Evolutionary conservation across 2,797 vertebrate genomes (phyloP), one percentile per base, ranked within the genome.

Genomic region (Percopsis omiscomaycus): DNA sequence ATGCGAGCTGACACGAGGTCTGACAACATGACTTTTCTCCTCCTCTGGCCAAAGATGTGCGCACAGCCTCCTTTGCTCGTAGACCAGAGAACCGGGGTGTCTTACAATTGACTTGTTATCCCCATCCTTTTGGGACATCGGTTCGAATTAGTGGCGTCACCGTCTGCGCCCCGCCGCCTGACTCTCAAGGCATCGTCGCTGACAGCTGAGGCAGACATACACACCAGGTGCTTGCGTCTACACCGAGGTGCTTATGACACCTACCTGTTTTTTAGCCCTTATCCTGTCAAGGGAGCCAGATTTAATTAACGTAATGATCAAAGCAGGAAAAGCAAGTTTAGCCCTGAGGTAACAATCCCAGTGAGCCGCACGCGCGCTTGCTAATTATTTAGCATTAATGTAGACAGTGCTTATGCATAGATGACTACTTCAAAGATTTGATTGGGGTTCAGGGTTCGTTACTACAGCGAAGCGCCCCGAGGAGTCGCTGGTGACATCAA

Each of bases 351-450:
- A 83, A 84, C 81, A 76, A 84, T 88, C 90, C 89, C 83, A 87
- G 84, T 81, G 87, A 78, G 90, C 80, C 59, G 37, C 49, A 62
- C 59, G 71, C 77, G 77, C 71, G 62, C 82, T 84, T 47, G 91
- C 90, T 92, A 93, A 93, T 93, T 93, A 93, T 93, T 92, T 91
- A 91, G 90, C 88, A 93, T 93, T 93, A 94, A 92, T 92, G 91
- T 93, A 92, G 92, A 92, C 83, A 75, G 84, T 80, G 83, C 85
- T 89, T 85, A 82, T 77, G 86, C 86, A 72, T 87, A 89, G 88
- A 90, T 90, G 92, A 92, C 90, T 89, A 92, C 93, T 91, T 93
- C 92, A 91, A 89, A 92, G 89, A 91, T 89, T 87, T 90, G 92
- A 92, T 92, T 91, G 89, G 89, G 81, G 88, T 88, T 77, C 86